phyloP scores from a whole-genome alignment of 1,140 invertebrate species.

The Drosophila dunni region DNA sequence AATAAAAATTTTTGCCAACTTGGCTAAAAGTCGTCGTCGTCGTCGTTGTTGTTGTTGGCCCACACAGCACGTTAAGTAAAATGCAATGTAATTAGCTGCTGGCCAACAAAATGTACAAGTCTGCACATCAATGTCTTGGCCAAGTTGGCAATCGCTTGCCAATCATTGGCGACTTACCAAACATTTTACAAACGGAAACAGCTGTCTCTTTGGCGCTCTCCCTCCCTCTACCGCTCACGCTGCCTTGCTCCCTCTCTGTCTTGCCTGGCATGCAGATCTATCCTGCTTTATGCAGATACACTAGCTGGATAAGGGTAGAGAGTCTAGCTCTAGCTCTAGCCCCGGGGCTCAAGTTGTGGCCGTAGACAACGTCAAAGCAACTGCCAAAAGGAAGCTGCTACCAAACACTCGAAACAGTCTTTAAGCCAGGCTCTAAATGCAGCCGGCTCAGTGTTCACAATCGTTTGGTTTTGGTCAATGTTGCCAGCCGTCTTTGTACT shows the following conservation, averaged over 20 bases:
- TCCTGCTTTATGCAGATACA: conserved; percentile 40
- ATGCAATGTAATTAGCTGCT: conserved; percentile 65
- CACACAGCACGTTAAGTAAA: conserved; percentile 52
- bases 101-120: conserved; percentile 52
- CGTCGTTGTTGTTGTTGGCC: conserved; percentile 28
- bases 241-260: background rate
- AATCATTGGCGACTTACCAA: conserved; percentile 66
- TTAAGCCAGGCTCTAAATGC: conserved; percentile 38
- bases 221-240: too few relatives aligned
- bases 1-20: conserved; percentile 51
- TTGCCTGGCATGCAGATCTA: conserved; percentile 55
- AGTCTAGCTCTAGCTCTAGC: conserved; percentile 3
- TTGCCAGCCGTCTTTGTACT: conserved; percentile 45
- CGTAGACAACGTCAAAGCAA: conserved; percentile 52
- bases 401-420: conserved; percentile 63
- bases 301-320: conserved; percentile 41
- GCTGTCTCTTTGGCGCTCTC: conserved; percentile 53
- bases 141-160: conserved; percentile 70
- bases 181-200: conserved; percentile 83
- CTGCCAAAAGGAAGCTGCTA: conserved; percentile 82
- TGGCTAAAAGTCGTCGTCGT: conserved; percentile 10
- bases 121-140: conserved; percentile 70
- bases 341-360: background rate
- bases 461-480: conserved; percentile 45
- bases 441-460: conserved; percentile 49